phyloP scores from a whole-genome alignment of 1,140 invertebrate species.

The Caenorhabditis inopinata region DNA sequence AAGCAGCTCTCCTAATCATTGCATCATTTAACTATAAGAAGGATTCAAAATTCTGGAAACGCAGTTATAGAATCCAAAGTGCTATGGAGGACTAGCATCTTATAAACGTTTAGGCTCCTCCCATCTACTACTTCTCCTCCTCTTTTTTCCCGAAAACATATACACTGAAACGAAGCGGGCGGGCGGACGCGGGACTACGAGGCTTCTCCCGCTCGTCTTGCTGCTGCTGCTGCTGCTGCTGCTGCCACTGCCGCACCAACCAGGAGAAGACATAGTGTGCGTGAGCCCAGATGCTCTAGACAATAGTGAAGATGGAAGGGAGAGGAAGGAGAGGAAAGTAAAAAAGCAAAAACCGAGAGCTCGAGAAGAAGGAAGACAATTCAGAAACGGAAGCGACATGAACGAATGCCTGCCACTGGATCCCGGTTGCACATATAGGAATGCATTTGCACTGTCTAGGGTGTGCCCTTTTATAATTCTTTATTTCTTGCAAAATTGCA shows the following conservation, averaged over 20 bases:
- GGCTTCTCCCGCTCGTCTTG: background rate
- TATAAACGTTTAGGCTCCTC: too few relatives aligned
- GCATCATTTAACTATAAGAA: too few relatives aligned
- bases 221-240: background rate
- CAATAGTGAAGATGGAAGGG: slow-evolving; percentile 14
- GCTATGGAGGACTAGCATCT: too few relatives aligned
- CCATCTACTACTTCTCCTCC: too few relatives aligned
- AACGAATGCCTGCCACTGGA: too few relatives aligned
- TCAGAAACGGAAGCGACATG: background rate
- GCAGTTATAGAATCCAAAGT: too few relatives aligned
- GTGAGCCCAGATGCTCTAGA: slow-evolving; percentile 1
- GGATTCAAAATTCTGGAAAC: too few relatives aligned
- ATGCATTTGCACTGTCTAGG: background rate
- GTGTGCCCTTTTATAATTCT: background rate
- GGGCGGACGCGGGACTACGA: too few relatives aligned
- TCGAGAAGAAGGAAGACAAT: background rate
- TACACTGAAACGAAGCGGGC: slow-evolving; percentile 2
- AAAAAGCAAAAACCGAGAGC: too few relatives aligned
- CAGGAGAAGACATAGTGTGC: slow-evolving; percentile 7
- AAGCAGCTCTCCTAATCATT: too few relatives aligned
- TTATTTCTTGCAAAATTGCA: too few relatives aligned
- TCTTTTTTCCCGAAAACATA: background rate
- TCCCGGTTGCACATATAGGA: too few relatives aligned
- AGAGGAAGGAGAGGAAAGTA: background rate
- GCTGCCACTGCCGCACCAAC: background rate